Base-by-base conservation (phyloP, 1,140 invertebrate genomes). In the Bradynema listronoti region DNA sequence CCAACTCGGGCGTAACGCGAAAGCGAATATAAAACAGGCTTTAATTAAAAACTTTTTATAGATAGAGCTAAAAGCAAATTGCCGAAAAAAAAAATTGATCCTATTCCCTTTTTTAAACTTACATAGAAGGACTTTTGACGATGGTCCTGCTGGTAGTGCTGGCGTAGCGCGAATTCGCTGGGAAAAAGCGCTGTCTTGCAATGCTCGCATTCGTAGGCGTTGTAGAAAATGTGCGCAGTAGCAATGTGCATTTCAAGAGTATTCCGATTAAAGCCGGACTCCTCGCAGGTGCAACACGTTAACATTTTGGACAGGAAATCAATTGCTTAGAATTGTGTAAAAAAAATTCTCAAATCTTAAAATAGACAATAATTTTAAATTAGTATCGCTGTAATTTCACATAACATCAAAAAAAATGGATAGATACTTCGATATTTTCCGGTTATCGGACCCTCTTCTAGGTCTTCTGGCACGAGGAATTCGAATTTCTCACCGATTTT, bases 101-200 rank as follows among this genome's bases (percentile, higher is more conserved):
- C 11, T 11, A n/a, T n/a, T n/a, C n/a, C n/a, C n/a, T n/a, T n/a
- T 39, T 50, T n/a, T 3, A 50, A 43, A 55, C 43, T 4, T 55
- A 55, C 52, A 2, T 9, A 7, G 32, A 55, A 55, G 33, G 3
- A 47, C 16, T 43, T 55, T 45, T 50, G 47, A 3, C 47, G 4
- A 25, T 50, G 47, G 27, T 50, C 47, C 16, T 11, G 16, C 32
- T 11, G 11, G 41, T 63, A 63, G 36, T 63, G 61, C 22, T 63
- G 47, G 30, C 61, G 63, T 16, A 63, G 42, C 25, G 61, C 29
- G 25, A 33, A 22, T 47, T 63, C 61, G n/a, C 59, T 63, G 7
- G 61, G 61, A 29, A 63, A 63, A n/a, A 63, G 22, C n/a, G 63
- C 61, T 30, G 45, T 42, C 25, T 24, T 33, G 29, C 61, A 63